phyloP scores from a whole-genome alignment of 2,113 vertebrate genomes.

The Baryphthengus martii region DNA sequence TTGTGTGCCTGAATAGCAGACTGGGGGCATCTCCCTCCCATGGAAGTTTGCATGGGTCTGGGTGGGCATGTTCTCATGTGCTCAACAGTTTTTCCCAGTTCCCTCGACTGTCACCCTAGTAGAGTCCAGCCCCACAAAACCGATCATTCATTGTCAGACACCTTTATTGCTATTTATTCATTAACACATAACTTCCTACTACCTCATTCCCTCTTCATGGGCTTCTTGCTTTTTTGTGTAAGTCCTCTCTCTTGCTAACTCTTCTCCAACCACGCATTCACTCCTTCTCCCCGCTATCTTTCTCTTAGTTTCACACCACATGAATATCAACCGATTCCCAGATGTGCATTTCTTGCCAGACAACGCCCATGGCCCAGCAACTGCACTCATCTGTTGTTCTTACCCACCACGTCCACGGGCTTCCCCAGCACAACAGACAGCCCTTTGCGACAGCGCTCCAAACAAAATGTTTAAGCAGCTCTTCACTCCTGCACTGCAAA shows the following conservation, averaged over 20 bases:
- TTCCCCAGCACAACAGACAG: background rate
- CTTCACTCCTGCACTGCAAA: background rate
- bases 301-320: background rate
- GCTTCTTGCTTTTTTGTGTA: background rate
- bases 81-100: background rate
- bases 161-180: background rate
- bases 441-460: background rate
- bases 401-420: background rate
- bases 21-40: background rate
- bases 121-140: background rate
- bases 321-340: background rate
- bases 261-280: background rate
- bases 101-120: background rate
- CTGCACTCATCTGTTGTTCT: background rate
- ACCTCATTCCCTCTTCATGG: background rate
- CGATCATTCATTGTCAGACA: background rate
- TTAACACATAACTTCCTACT: background rate
- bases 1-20: background rate
- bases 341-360: background rate
- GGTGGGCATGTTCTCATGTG: background rate
- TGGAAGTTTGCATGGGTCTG: background rate
- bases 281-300: background rate
- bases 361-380: background rate
- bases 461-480: background rate
- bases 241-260: background rate